These are phyloP conservation scores for Grantiella picta DNA, from an alignment of 2,113 vertebrate genomes.

Conservation along the genomic window DNA sequence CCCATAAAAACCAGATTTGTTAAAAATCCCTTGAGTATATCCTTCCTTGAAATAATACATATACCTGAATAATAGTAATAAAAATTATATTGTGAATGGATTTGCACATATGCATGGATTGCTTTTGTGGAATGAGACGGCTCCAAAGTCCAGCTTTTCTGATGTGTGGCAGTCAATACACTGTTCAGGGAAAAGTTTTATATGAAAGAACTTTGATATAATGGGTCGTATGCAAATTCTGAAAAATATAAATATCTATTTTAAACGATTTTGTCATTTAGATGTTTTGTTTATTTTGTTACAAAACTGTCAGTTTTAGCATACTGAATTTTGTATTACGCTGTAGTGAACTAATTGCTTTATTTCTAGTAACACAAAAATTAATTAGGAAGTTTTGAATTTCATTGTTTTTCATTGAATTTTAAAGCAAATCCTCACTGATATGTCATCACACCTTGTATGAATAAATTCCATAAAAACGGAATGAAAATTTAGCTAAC, in stretches of 20 bases:
- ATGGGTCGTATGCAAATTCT: not conserved
- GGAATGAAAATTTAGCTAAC: not conserved
- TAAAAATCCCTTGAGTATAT: not conserved
- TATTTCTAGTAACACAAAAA: not conserved
- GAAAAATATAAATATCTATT: not conserved
- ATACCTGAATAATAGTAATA: not conserved
- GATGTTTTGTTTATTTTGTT: not conserved
- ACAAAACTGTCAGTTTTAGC: not conserved
- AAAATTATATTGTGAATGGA: not conserved
- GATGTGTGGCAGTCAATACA: not conserved
- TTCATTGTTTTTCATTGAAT: not conserved
- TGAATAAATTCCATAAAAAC: not conserved
- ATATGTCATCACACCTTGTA: not conserved
- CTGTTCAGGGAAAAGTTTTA: not conserved
- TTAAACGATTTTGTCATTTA: not conserved
- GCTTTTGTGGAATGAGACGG: not conserved
- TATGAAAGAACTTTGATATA: not conserved
- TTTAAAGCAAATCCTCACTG: not conserved
- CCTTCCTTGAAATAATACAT: not conserved
- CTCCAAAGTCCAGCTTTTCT: not conserved
- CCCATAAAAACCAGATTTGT: not conserved
- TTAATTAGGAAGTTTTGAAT: not conserved
- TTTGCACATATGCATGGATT: not conserved
- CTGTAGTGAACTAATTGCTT: not conserved
- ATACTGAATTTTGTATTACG: not conserved